Conservation (phyloP, 2,113 vertebrate species). For the Nyctereutes procyonoides region DNA sequence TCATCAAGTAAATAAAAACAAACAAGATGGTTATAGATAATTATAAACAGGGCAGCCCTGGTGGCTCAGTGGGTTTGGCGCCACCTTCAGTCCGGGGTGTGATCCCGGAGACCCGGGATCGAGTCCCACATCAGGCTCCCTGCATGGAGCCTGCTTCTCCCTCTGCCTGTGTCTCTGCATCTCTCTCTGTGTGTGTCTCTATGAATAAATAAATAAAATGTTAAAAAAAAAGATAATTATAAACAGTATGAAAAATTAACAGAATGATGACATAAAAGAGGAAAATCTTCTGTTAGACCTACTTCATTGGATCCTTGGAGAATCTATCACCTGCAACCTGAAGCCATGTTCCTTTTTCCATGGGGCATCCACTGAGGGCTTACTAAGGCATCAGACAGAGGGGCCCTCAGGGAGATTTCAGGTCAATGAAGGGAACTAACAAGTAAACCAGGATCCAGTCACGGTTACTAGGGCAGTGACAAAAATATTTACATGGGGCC, state of each 20-base stretch:
- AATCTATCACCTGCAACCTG: background rate
- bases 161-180: too few species aligned
- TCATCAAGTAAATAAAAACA: background rate
- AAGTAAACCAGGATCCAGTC: background rate
- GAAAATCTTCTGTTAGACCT: background rate
- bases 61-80: too few species aligned
- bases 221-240: too few species aligned
- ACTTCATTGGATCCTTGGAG: background rate
- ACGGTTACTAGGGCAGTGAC: background rate
- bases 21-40: background rate
- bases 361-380: background rate
- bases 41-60: too few species aligned
- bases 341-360: background rate
- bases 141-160: too few species aligned
- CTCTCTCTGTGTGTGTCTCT: too few species aligned
- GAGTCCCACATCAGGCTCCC: too few species aligned
- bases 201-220: too few species aligned
- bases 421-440: background rate
- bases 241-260: background rate
- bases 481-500: background rate
- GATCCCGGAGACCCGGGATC: too few species aligned
- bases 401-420: background rate
- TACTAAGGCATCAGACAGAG: rapidly evolving
- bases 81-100: too few species aligned
- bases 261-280: background rate